Percentiles rank a stretch among this genome's conserved stretches.
Evolutionary conservation across 2,888 invertebrate species (phyloP).

Genomic region (Corbicula japonica): DNA sequence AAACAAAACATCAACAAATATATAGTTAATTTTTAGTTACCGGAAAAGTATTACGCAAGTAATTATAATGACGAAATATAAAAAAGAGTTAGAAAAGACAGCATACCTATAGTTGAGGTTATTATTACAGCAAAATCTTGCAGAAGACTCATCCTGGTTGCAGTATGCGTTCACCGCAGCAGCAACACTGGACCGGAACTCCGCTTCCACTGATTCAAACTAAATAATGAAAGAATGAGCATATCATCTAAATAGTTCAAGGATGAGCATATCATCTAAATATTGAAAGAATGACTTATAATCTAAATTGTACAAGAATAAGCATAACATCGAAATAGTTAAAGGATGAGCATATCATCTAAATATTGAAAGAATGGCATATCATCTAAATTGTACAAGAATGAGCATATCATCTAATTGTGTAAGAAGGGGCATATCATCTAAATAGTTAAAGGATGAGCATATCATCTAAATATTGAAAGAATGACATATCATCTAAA

Average conservation of each 20-base stretch:
- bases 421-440: too few species aligned
- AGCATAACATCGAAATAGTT: neutral
- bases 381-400: too few species aligned
- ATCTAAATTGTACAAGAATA: neutral
- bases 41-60: neutral
- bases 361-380: too few species aligned
- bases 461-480: too few species aligned
- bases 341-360: neutral
- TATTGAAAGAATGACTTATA: neutral
- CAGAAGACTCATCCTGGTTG: constrained; percentile 51
- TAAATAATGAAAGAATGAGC: constrained; percentile 23
- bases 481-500: too few species aligned
- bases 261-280: neutral
- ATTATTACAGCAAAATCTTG: constrained; percentile 62
- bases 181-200: constrained; percentile 45
- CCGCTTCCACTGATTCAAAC: constrained; percentile 23
- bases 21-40: neutral
- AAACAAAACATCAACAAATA: neutral
- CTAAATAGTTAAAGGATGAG: too few species aligned
- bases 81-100: neutral
- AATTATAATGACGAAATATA: neutral
- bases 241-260: neutral
- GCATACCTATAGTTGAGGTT: constrained; percentile 60
- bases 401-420: too few species aligned
- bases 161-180: constrained; percentile 58